phyloP scores from a whole-genome alignment of 1,140 invertebrate genomes.

The Plectrocnemia conspersa region DNA sequence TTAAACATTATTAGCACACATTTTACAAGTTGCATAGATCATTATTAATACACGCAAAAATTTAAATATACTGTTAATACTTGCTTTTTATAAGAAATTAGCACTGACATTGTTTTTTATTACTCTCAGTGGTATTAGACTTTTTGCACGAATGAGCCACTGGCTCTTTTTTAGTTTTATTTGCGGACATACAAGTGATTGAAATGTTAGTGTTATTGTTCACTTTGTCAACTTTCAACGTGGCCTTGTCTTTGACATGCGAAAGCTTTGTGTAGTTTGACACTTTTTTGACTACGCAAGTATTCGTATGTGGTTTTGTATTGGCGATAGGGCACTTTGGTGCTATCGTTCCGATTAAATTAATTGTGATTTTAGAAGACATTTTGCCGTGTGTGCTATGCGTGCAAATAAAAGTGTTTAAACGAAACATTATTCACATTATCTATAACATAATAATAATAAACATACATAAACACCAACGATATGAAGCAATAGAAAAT shows the following conservation, averaged over 20 bases:
- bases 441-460: neutral
- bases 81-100: constrained; percentile 23
- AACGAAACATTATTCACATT: neutral
- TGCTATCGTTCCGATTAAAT: too few relatives aligned
- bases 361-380: constrained; percentile 14
- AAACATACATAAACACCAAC: neutral
- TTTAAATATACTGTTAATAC: constrained; percentile 8
- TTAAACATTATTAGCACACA: too few relatives aligned
- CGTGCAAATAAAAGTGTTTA: constrained; percentile 20
- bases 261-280: too few relatives aligned
- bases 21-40: too few relatives aligned
- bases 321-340: too few relatives aligned
- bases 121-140: neutral
- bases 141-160: neutral
- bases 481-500: neutral
- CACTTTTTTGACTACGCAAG: too few relatives aligned
- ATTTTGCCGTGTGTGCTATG: constrained; percentile 16
- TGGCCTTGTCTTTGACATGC: too few relatives aligned
- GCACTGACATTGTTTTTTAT: constrained; percentile 5
- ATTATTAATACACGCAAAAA: neutral
- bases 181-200: too few relatives aligned
- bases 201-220: too few relatives aligned
- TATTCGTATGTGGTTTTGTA: too few relatives aligned
- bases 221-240: too few relatives aligned
- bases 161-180: too few relatives aligned